Base-by-base conservation (phyloP, 1,140 invertebrate species). In the Polypedilum pembai region DNA sequence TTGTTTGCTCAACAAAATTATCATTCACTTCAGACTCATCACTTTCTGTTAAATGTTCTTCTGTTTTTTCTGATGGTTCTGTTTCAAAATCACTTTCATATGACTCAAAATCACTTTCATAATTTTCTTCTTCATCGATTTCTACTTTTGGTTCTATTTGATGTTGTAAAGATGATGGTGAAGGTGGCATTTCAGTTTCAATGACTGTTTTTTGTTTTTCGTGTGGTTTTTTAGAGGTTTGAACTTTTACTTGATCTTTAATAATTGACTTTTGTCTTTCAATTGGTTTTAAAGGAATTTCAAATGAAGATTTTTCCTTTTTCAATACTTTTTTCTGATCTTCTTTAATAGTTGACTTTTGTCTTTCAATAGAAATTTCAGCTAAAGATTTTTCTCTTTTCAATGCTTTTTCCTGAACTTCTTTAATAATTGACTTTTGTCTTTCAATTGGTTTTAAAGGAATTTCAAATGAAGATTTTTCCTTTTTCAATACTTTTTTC, bases 21-120 rank as follows among this genome's bases (percentile, higher is more conserved):
- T 80, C 81, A 17, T 79, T 79, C 21, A 81, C 79, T 20, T 80
- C 79, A 7, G 76, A 75, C 65, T 74, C 75, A 41, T 69, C 73
- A 4, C 74, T 73, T 21, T 41, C 76, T 75, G 69, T 65, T 65
- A 78, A 78, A 7, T 79, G 76, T 0, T 78, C 75, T 7, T 40
- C 73, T 40, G 76, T 65, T 0, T 76, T 24, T 20, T 74, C 73
- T 2, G 41, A 15, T 18, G 73, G 17, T 69, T 78, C 80, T 12
- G 79, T 77, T 75, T 86, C 85, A 77, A 86, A 86, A 79, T 86
- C 85, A 15, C 85, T 85, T 78, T 85, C 84, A 76, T 86, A 86
- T 0, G 85, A 85, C 75, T 86, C 85, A 77, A 86, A 86, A 77
- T 86, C 85, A 76, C 85, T 84, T 45, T 84, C 84, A 75, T 86